Evolutionary conservation across 2,888 invertebrate species (phyloP), one percentile per base, ranked within the genome.

Genomic region (Syrista parreyssii): DNA sequence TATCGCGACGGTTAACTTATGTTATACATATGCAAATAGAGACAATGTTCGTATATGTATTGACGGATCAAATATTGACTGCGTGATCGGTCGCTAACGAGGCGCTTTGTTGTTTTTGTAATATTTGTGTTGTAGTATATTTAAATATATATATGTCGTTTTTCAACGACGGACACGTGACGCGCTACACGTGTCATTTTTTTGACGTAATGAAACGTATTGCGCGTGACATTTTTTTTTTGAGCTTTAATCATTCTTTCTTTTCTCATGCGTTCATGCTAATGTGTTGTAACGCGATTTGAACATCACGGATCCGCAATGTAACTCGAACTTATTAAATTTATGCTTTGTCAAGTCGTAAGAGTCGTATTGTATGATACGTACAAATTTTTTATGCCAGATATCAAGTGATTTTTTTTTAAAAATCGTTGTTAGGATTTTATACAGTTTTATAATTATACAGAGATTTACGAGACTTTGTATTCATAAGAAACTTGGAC

Each of bases 101-200:
- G 86, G 87, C 87, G 89, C 89, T 55, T 90, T 90, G 91, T 91
- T 91, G 90, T 55, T 55, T 91, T 89, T 91, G 87, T 90, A 90
- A 88, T 88, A 88, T 55, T 91, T 91, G 85, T 88, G 90, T 90
- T 90, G 89, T 88, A 89, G 85, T 89, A 88, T 91, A 90, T 91
- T 90, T 88, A 88, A 88, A 90, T 87, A 89, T 88, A 87, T 89
- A 88, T 40, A 55, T 55, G 55, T 55, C 55, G 55, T 23, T 55
- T 55, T 55, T 55, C 1, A 55, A 23, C 55, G 55, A 23, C 55
- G 23, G 55, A 55, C 55, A 55, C 55, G 55, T 23, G 9, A 55
- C 55, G 55, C 55, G 55, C 55, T 55, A 55, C 55, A 23, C 55
- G 55, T 55, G 55, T 55, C 55, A 23, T 55, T 55, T 23, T 55